phyloP scores from a whole-genome alignment of 1,140 invertebrate genomes.

The Thaumetopoea pityocampa region DNA sequence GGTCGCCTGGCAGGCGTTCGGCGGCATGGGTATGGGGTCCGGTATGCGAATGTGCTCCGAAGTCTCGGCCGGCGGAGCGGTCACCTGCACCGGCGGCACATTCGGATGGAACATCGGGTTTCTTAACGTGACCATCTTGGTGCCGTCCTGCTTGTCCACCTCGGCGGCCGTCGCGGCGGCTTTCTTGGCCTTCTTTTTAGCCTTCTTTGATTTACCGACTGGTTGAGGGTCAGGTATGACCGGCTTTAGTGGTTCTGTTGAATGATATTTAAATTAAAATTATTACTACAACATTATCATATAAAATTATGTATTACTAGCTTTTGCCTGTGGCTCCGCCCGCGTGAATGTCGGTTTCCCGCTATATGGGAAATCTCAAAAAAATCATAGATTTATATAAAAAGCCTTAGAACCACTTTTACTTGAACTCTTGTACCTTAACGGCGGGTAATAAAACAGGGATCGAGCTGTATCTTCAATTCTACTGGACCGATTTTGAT shows the following conservation, averaged over 20 bases:
- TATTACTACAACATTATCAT: background rate
- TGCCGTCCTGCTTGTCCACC: slow-evolving; percentile 46
- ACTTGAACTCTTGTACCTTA: no score
- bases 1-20: slow-evolving; percentile 67
- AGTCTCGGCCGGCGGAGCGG: slow-evolving; percentile 72
- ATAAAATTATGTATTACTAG: no score
- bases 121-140: slow-evolving; percentile 84
- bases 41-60: slow-evolving; percentile 53
- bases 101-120: slow-evolving; percentile 83
- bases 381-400: no score
- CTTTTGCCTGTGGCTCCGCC: no score
- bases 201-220: slow-evolving; percentile 56
- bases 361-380: no score
- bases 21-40: slow-evolving; percentile 69
- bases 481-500: no score
- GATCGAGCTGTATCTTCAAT: no score
- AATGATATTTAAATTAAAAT: background rate
- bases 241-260: slow-evolving; percentile 53
- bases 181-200: slow-evolving; percentile 68
- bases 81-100: slow-evolving; percentile 53
- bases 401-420: no score
- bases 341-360: no score
- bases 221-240: slow-evolving; percentile 41
- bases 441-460: no score
- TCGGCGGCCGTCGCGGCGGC: slow-evolving; percentile 34